Evolutionary conservation across 2,113 vertebrate species (phyloP), one percentile per base, ranked within the genome.

Genomic region (Leptocoma aspasia): DNA sequence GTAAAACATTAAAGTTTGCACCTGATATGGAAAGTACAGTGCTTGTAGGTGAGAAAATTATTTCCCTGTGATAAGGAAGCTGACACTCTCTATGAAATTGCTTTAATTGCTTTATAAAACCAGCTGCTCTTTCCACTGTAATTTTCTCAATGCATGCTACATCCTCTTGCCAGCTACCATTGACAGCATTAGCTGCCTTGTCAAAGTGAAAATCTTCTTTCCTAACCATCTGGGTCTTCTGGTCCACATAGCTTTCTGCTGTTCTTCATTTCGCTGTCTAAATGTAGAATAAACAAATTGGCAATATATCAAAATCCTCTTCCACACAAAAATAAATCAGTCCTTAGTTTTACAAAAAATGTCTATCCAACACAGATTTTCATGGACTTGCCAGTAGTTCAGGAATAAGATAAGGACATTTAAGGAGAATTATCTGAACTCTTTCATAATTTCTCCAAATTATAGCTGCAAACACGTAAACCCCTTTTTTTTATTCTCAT

Each of bases 401-500:
- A 45, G 11, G 11, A 66, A 18, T 22, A 80, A 89, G 39, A 63
- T 39, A 63, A 75, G 5, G 14, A 59, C 2, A 22, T 61, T 69
- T 20, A 61, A 53, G 8, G 6, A 72, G 31, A 45, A 65, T 61
- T 1, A 33, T 35, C 12, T 44, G 15, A 27, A 8, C 56, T 63
- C 37, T 35, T 86, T 47, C 8, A 57, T 21, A 0, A 27, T 31
- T 77, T 86, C 26, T 82, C 9, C 24, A 75, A 24, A 1, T 54
- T 42, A 41, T 2, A 49, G 7, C 45, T 35, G 18, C 9, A 84
- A 54, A 75, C 35, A 50, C 11, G 6, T 11, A 39, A 50, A 10
- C 1, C 0, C 1, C 2, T 3, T 22, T 42, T 50, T 54, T 75
- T 60, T 13, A n/a, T 71, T 54, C 24, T 7, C 1, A 28, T 19